A percentile compares a stretch with the other conserved stretches of the same genome.
phyloP scores from a whole-genome alignment of 2,888 invertebrate species.

The Vesta saturnalis region DNA sequence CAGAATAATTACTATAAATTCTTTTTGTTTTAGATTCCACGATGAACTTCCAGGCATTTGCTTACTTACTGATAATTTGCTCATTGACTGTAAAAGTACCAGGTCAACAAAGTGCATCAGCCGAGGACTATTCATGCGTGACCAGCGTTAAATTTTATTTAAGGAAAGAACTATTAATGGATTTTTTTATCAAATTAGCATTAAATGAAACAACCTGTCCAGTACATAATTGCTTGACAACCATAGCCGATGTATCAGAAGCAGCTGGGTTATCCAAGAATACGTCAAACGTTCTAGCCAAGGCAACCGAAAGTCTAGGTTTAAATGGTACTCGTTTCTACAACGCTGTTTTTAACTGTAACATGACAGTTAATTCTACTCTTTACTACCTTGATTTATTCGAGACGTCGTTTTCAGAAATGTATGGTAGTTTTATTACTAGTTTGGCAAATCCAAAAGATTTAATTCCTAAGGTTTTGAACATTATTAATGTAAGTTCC shows the following conservation, averaged over 20 bases:
- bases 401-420: slow-evolving; percentile 17
- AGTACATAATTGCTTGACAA: slow-evolving; percentile 13
- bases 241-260: slow-evolving; percentile 12
- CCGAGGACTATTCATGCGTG: neutral
- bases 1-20: no score
- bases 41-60: neutral
- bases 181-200: slow-evolving; percentile 21
- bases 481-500: slow-evolving; percentile 27
- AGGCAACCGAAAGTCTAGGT: slow-evolving; percentile 16
- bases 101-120: neutral
- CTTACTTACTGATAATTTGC: neutral
- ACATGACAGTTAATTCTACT: slow-evolving; percentile 2
- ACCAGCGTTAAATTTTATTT: slow-evolving; percentile 23
- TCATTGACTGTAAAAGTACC: neutral
- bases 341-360: slow-evolving; percentile 2
- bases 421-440: slow-evolving; percentile 27
- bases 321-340: slow-evolving; percentile 10
- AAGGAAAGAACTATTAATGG: slow-evolving; percentile 16
- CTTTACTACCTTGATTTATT: slow-evolving; percentile 18
- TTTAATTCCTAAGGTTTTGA: slow-evolving; percentile 21
- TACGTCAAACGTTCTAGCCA: slow-evolving; percentile 9
- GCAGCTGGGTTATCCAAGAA: slow-evolving; percentile 16
- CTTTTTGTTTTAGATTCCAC: neutral
- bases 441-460: slow-evolving; percentile 18
- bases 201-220: slow-evolving; percentile 18